Percentiles rank a stretch among this genome's conserved stretches.
These are phyloP conservation scores for Aphodius granarius DNA, from an alignment of 2,888 invertebrate species.

Conservation along the genomic window DNA sequence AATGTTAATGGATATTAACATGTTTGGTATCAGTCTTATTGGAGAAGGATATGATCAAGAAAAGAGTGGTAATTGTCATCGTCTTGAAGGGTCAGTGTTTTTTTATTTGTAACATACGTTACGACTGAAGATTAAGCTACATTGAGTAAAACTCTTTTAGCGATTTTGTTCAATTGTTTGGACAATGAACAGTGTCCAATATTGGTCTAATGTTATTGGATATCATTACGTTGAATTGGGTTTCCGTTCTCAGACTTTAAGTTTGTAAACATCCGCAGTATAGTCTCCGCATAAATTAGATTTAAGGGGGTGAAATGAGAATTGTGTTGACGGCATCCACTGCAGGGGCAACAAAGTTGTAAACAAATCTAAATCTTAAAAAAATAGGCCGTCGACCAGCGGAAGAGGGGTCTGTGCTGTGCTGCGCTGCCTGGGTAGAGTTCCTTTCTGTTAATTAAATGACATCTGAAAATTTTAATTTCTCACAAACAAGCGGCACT, in stretches of 20 bases:
- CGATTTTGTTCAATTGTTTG: background rate
- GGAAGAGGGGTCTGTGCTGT: background rate
- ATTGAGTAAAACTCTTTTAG: background rate
- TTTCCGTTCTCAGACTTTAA: background rate
- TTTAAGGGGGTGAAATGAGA: slow-evolving; percentile 22
- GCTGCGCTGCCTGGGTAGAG: slow-evolving; percentile 13
- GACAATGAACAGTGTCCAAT: background rate
- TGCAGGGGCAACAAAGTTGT: slow-evolving; percentile 24
- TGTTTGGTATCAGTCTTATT: too few relatives aligned
- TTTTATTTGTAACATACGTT: too few relatives aligned
- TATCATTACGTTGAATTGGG: background rate
- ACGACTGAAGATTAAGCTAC: background rate
- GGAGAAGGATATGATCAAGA: too few relatives aligned
- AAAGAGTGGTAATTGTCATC: too few relatives aligned
- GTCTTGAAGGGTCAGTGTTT: too few relatives aligned
- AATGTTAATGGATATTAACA: too few relatives aligned
- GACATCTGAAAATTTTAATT: slow-evolving; percentile 36
- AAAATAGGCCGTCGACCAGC: background rate
- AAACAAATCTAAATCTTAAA: slow-evolving; percentile 23
- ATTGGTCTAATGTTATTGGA: background rate
- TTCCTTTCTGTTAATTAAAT: slow-evolving; percentile 36
- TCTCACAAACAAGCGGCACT: slow-evolving; percentile 28
- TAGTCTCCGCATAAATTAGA: slow-evolving; percentile 17
- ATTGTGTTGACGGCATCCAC: slow-evolving; percentile 7
- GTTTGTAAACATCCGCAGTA: slow-evolving; percentile 5